Percentiles rank a stretch among this genome's conserved stretches.
phyloP scores from a whole-genome alignment of 1,140 invertebrate genomes.

The Drosophila ficusphila region DNA sequence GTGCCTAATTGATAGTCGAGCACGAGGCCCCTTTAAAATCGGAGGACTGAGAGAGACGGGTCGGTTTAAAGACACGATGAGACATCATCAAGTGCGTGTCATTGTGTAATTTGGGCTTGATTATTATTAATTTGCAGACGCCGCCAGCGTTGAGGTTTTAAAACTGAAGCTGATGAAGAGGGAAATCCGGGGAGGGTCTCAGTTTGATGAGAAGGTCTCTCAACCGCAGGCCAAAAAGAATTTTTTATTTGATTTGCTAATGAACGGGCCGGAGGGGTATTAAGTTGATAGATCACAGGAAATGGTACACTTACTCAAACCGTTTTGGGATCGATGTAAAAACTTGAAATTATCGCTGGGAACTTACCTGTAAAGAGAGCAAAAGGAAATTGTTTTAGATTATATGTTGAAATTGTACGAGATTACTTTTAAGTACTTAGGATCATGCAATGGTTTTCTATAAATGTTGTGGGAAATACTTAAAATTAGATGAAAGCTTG shows the following conservation, averaged over 20 bases:
- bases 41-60: neutral
- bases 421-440: constrained; percentile 4
- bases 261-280: constrained; percentile 29
- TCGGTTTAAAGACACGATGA: constrained; percentile 13
- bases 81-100: constrained; percentile 75
- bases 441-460: constrained; percentile 22
- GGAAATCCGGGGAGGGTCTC: constrained; percentile 35
- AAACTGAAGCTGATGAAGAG: constrained; percentile 23
- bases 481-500: neutral
- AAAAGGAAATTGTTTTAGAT: constrained; percentile 63
- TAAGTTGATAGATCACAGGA: constrained; percentile 55
- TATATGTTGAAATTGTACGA: constrained; percentile 22
- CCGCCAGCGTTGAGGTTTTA: constrained; percentile 44
- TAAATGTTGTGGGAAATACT: neutral
- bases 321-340: constrained; percentile 5
- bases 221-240: constrained; percentile 49
- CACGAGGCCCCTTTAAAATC: constrained; percentile 46
- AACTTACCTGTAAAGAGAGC: constrained; percentile 69
- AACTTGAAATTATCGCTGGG: neutral
- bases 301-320: constrained; percentile 62
- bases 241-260: constrained; percentile 77
- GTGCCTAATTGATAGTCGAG: constrained; percentile 80
- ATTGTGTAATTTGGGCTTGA: constrained; percentile 79
- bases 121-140: constrained; percentile 81
- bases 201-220: constrained; percentile 22